Evolutionary conservation across 2,113 vertebrate species (phyloP).

Genomic region (Leucosticte australis): DNA sequence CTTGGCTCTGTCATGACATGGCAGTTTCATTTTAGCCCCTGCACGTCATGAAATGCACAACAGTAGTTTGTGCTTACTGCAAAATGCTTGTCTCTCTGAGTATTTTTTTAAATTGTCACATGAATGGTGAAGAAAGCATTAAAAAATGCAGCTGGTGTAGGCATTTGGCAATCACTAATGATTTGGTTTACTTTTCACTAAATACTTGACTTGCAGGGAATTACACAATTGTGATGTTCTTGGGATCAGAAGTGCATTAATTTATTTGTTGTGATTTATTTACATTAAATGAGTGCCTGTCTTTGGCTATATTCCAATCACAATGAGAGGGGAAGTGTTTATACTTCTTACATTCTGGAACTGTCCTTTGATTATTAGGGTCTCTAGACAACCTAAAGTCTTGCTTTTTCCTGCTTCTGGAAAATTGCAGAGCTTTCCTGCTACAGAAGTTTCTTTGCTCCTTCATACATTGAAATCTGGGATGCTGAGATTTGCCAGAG

Average conservation of each 20-base stretch:
- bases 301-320: neutral
- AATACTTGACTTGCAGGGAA: neutral
- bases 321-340: neutral
- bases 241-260: neutral
- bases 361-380: neutral
- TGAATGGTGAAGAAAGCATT: neutral
- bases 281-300: neutral
- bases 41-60: neutral
- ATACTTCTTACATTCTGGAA: neutral
- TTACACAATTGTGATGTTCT: neutral
- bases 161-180: neutral
- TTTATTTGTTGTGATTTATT: neutral
- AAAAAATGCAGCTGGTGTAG: neutral
- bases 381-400: neutral
- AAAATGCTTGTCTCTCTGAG: neutral
- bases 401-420: neutral
- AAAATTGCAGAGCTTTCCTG: neutral
- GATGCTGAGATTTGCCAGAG: neutral
- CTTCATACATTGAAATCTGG: neutral
- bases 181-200: neutral
- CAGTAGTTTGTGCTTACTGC: neutral
- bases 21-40: neutral
- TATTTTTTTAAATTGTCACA: neutral
- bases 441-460: neutral
- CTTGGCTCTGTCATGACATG: neutral